Evolutionary conservation across 2,113 vertebrate species (phyloP).

Genomic region (Willisornis vidua): DNA sequence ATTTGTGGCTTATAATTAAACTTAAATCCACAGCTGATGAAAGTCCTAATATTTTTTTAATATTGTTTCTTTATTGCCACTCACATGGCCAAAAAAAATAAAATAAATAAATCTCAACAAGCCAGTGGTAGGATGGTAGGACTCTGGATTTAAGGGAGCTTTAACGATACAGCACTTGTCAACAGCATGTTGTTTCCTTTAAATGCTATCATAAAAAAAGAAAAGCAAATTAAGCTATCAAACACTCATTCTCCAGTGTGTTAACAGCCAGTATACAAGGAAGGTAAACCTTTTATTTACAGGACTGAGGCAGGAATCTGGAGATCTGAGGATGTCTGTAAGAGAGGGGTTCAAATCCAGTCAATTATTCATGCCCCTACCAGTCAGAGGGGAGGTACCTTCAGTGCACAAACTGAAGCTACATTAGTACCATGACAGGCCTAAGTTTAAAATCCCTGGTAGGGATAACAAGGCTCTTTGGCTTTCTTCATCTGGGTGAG

Average conservation of each 20-base stretch:
- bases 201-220: conserved; percentile 14
- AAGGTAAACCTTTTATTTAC: neutral
- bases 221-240: conserved; percentile 31
- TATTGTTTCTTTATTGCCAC: neutral
- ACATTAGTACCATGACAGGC: fast-evolving
- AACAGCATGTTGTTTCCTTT: conserved; percentile 28
- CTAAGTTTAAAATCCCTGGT: neutral
- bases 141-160: neutral
- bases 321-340: neutral
- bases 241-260: neutral
- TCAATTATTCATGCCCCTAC: neutral
- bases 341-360: neutral
- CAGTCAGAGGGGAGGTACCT: neutral
- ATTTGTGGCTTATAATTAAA: neutral
- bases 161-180: neutral
- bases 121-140: neutral
- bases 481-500: neutral
- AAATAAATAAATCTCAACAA: neutral
- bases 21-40: neutral
- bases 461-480: neutral
- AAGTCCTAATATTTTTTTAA: neutral
- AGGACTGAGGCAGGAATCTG: neutral
- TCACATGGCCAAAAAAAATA: neutral
- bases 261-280: neutral
- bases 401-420: neutral